Evolutionary conservation across 2,888 invertebrate genomes (phyloP).

Genomic region (Ptilodon capucinus): DNA sequence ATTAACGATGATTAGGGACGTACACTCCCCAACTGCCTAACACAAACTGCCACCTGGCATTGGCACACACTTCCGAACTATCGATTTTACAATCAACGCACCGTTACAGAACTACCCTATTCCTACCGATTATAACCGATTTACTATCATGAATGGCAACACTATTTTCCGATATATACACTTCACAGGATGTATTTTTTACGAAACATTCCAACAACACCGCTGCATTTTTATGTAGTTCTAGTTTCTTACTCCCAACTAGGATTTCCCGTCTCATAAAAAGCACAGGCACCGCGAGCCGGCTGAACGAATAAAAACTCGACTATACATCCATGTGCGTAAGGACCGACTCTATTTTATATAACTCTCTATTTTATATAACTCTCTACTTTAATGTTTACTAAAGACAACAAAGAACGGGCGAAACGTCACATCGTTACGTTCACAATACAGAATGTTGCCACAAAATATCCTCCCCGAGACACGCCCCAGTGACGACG

Average conservation of each 20-base stretch:
- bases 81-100: slow-evolving; percentile 78
- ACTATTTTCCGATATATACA: slow-evolving; percentile 3
- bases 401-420: slow-evolving; percentile 41
- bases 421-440: slow-evolving; percentile 51
- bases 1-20: slow-evolving; percentile 55
- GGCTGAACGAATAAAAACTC: slow-evolving; percentile 34
- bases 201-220: slow-evolving; percentile 17
- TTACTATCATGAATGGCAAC: slow-evolving; percentile 46
- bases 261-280: slow-evolving; percentile 40
- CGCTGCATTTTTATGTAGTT: slow-evolving; percentile 30
- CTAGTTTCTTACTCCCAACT: slow-evolving; percentile 34
- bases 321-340: slow-evolving; percentile 33
- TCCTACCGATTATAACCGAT: slow-evolving; percentile 53
- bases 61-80: slow-evolving; percentile 57
- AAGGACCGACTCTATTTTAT: slow-evolving; percentile 37
- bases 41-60: slow-evolving; percentile 63
- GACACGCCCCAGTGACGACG: slow-evolving; percentile 43
- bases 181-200: slow-evolving; percentile 26
- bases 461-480: slow-evolving; percentile 54
- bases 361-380: slow-evolving; percentile 39
- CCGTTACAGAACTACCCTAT: slow-evolving; percentile 59
- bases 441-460: slow-evolving; percentile 52
- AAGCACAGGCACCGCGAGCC: slow-evolving; percentile 27
- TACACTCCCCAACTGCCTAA: slow-evolving; percentile 49
- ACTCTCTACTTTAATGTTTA: slow-evolving; percentile 42